phyloP scores from a whole-genome alignment of 2,888 invertebrate genomes.

The Drosophila helvetica region DNA sequence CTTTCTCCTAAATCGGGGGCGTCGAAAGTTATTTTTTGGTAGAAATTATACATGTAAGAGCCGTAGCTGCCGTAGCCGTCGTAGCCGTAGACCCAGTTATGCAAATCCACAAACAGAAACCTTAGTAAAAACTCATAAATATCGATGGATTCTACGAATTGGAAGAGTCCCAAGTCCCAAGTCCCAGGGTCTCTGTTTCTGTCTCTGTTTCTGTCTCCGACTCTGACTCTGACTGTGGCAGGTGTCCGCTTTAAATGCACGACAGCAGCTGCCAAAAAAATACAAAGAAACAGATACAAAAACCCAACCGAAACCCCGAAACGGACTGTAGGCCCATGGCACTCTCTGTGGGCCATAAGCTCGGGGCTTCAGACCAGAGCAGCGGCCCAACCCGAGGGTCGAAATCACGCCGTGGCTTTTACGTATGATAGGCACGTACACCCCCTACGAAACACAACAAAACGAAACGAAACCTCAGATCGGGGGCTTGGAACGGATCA shows the following conservation, averaged over 20 bases:
- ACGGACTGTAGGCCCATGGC: slow-evolving; percentile 33
- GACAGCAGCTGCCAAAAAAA: slow-evolving; percentile 68
- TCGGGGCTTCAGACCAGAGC: not conserved
- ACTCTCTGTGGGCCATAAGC: slow-evolving; percentile 1
- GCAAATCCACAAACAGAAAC: slow-evolving; percentile 71
- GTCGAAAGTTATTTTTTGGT: slow-evolving; percentile 64
- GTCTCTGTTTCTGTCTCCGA: not conserved
- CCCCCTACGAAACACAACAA: slow-evolving; percentile 3
- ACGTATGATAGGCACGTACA: slow-evolving; percentile 55
- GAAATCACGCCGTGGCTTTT: slow-evolving; percentile 1
- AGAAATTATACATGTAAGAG: slow-evolving; percentile 72
- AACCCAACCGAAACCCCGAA: slow-evolving; percentile 19
- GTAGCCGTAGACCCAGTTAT: slow-evolving; percentile 81
- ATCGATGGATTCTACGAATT: slow-evolving; percentile 75
- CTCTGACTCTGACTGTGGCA: slow-evolving; percentile 34
- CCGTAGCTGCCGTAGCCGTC: slow-evolving; percentile 64
- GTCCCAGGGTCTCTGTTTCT: slow-evolving; percentile 35
- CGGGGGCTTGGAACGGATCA: slow-evolving; percentile 51
- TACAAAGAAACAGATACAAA: slow-evolving; percentile 5
- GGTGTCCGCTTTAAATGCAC: slow-evolving; percentile 73
- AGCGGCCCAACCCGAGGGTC: slow-evolving; percentile 34
- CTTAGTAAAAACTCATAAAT: slow-evolving; percentile 69
- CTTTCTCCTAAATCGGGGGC: slow-evolving; percentile 32
- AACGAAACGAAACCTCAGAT: not conserved
- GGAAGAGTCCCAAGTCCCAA: slow-evolving; percentile 26